Evolutionary conservation across 2,888 invertebrate species (phyloP).

Genomic region (Diplolepis rosae): DNA sequence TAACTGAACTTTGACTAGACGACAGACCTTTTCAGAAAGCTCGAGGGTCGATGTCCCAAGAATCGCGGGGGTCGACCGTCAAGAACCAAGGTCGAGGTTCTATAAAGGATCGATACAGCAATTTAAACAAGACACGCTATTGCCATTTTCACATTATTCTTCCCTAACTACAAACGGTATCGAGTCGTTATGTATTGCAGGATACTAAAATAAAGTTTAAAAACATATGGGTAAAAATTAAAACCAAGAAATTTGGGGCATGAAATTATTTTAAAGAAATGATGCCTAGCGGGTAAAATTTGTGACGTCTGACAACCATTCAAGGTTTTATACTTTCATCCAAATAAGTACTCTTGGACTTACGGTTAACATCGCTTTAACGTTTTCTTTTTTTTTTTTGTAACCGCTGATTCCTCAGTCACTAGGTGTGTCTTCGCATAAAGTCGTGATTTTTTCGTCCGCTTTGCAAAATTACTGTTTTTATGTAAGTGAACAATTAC

Average conservation of each 20-base stretch:
- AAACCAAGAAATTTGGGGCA: neutral
- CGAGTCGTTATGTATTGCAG: neutral
- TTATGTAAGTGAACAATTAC: slow-evolving; percentile 1
- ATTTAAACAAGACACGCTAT: slow-evolving; percentile 44
- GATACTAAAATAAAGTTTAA: neutral
- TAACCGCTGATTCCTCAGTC: slow-evolving; percentile 4
- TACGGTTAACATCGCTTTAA: neutral
- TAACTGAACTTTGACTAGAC: slow-evolving; percentile 38
- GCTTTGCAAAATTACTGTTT: slow-evolving; percentile 9
- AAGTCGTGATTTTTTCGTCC: slow-evolving; percentile 1
- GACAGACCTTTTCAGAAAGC: slow-evolving; percentile 40
- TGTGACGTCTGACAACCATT: neutral
- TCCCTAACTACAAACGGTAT: slow-evolving; percentile 33
- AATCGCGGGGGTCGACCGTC: slow-evolving; percentile 50
- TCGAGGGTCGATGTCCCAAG: slow-evolving; percentile 41
- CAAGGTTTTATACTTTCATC: neutral
- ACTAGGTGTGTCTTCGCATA: slow-evolving; percentile 11
- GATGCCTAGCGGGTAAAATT: neutral
- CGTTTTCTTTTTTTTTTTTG: neutral
- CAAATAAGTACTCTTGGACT: neutral
- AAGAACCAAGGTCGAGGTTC: slow-evolving; percentile 70
- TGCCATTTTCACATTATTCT: slow-evolving; percentile 41
- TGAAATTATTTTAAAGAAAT: neutral
- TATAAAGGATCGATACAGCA: slow-evolving; percentile 44
- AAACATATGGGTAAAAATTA: no score